These are phyloP conservation scores for Cynaeus angustus DNA, from an alignment of 2,888 invertebrate species.

Conservation along the genomic window DNA sequence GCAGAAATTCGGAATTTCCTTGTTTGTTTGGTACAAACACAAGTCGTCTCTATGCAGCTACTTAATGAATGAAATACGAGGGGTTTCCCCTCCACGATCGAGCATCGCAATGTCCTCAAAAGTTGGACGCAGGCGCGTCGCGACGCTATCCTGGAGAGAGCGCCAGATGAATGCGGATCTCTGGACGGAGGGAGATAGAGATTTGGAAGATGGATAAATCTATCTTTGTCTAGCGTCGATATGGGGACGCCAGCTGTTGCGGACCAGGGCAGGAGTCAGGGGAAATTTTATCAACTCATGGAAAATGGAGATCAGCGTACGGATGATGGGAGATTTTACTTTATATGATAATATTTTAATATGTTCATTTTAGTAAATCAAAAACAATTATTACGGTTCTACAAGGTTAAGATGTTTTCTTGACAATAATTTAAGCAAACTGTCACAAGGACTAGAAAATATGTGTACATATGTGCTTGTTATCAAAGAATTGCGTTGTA, in stretches of 20 bases:
- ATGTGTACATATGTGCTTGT: too few species aligned
- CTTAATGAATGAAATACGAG: constrained; percentile 44
- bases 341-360: too few species aligned
- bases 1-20: neutral
- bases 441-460: too few species aligned
- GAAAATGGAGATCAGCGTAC: too few species aligned
- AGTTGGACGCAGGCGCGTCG: constrained; percentile 33
- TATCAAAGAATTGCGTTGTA: too few species aligned
- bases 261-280: constrained; percentile 12
- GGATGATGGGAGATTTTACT: too few species aligned
- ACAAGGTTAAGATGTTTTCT: too few species aligned
- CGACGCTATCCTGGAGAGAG: constrained; percentile 35
- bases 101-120: constrained; percentile 33
- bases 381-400: too few species aligned
- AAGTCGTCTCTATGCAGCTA: constrained; percentile 13
- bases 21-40: constrained; percentile 26
- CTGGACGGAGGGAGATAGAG: constrained; percentile 12
- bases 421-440: too few species aligned
- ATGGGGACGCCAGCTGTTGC: constrained; percentile 40
- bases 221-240: constrained; percentile 39
- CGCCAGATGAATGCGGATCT: constrained; percentile 38
- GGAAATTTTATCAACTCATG: neutral
- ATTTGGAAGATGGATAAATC: constrained; percentile 18
- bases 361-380: too few species aligned
- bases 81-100: constrained; percentile 20